Conservation (phyloP, 2,113 vertebrate genomes). For the Clarias batrachus region DNA sequence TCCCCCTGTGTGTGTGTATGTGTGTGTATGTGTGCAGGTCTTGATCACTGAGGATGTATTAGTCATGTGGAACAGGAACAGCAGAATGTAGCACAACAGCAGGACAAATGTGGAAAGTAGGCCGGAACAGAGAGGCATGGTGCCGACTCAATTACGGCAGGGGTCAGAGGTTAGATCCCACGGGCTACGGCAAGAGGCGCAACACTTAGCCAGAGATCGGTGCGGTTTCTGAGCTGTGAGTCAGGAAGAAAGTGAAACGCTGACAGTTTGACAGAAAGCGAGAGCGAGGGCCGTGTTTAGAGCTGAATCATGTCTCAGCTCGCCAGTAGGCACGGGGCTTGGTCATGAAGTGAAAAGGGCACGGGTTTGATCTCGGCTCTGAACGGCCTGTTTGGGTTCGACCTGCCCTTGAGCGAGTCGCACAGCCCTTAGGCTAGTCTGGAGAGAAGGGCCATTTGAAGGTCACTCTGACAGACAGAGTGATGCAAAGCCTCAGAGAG, state of each 20-base stretch:
- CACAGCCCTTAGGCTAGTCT: neutral
- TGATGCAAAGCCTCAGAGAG: neutral
- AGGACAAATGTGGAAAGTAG: conserved; percentile 60
- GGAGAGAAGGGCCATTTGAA: conserved; percentile 16
- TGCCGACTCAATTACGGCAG: conserved; percentile 67
- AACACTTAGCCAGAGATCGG: conserved; percentile 42
- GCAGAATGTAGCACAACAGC: conserved; percentile 54
- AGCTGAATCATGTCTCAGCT: neutral
- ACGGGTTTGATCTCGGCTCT: conserved; percentile 11
- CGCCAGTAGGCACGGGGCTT: conserved; percentile 1
- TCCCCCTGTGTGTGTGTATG: neutral
- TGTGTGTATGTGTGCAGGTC: conserved; percentile 23
- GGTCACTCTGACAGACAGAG: neutral
- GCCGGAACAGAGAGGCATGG: conserved; percentile 57
- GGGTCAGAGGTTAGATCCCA: conserved; percentile 64
- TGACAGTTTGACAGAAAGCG: conserved; percentile 1
- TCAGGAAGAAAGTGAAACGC: neutral
- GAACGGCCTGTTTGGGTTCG: conserved; percentile 1
- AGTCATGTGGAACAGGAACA: conserved; percentile 49
- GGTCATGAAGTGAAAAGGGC: conserved; percentile 17
- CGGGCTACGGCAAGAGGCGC: conserved; percentile 45
- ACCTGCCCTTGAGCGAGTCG: conserved; percentile 16
- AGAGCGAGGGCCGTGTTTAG: neutral
- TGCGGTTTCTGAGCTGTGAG: conserved; percentile 25
- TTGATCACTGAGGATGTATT: conserved; percentile 44